Base-by-base conservation (phyloP, 2,113 vertebrate species). In the Illadopsis cleaveri region DNA sequence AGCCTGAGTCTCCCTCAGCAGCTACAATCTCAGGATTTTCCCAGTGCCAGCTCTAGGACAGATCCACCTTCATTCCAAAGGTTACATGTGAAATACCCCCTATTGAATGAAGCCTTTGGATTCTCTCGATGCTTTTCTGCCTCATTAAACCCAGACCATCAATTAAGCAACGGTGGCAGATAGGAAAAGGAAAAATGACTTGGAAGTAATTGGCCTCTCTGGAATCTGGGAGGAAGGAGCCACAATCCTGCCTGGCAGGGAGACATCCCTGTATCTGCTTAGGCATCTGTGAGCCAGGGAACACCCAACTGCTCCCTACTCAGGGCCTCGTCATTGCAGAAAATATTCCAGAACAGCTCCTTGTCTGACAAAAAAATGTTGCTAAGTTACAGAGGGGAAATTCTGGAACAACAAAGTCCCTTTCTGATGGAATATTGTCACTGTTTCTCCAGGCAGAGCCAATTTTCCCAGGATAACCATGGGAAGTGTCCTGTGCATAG, bases 351-450 rank as follows among this genome's bases (percentile, higher is more conserved):
- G n/a, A 82, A 31, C 22, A 80, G 66, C 22, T 92, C 28, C 33
- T 79, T 35, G 53, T 47, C 82, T 69, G 86, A 82, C 1, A 2
- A 76, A 72, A 45, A 85, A 47, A 35, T 56, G 82, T 88, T 93
- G 89, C 82, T 92, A 86, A 94, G 79, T 80, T 92, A 95, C 89
- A 69, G 48, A 60, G 66, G 10, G 89, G 73, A 62, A 30, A 82
- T 77, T 86, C 48, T 60, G 66, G 53, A 56, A 64, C 53, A 56
- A 40, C 3, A 0, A 35, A 51, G 45, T 69, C 19, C 10, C 1
- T 80, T 69, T 64, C 84, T 56, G 40, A 48, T 60, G 60, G 45
- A 71, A 77, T 73, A 53, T 18, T 60, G 20, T 40, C 42, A 10
- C 18, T 22, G 28, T 48, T 71, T 45, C 56, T 66, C 28, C 66